These are phyloP conservation scores for Trogon melanurus DNA, from an alignment of 2,113 vertebrate genomes.

Conservation along the genomic window DNA sequence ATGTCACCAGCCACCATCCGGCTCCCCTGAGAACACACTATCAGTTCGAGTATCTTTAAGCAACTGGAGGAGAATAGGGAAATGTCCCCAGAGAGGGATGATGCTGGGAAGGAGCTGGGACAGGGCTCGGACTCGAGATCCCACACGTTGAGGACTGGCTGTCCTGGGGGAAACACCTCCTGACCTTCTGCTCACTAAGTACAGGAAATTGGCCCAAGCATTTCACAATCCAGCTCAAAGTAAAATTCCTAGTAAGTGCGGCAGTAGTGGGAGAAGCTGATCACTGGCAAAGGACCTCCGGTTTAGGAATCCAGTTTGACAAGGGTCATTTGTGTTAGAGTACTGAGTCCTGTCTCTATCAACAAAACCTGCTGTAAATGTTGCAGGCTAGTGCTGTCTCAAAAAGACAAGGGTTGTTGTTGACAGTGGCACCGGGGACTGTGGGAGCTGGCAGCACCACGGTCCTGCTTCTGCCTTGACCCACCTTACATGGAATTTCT, in stretches of 20 bases:
- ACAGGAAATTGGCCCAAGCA: fast-evolving
- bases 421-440: fast-evolving
- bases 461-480: neutral
- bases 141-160: neutral
- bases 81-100: neutral
- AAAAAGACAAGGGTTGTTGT: fast-evolving
- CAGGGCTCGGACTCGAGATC: fast-evolving
- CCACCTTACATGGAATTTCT: fast-evolving
- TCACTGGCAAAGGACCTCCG: neutral
- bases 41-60: neutral
- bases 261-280: fast-evolving
- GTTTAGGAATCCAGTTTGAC: neutral
- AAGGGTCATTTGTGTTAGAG: neutral
- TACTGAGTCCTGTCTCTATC: too few relatives aligned
- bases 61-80: fast-evolving
- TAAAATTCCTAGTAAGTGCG: neutral
- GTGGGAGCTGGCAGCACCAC: too few relatives aligned
- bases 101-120: neutral
- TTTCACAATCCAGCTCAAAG: neutral
- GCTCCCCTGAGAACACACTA: fast-evolving
- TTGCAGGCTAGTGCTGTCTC: neutral
- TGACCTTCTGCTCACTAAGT: neutral
- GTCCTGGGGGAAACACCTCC: fast-evolving
- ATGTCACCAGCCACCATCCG: neutral
- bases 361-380: neutral